Percentiles rank a stretch among this genome's conserved stretches.
phyloP scores from a whole-genome alignment of 2,797 vertebrate species.

The Falco columbarius region DNA sequence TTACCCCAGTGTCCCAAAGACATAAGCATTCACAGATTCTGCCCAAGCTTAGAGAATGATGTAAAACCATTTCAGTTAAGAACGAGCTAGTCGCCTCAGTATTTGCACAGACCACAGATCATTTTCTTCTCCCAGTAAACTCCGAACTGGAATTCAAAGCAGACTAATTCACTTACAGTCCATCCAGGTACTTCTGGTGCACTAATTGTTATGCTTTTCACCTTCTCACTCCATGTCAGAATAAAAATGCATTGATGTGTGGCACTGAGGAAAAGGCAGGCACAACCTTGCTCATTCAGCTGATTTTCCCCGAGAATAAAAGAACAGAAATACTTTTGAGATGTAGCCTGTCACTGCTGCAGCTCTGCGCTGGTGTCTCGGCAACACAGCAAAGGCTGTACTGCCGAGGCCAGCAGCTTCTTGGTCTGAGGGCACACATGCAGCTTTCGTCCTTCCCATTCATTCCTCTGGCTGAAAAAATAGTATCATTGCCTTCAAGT shows the following conservation, averaged over 20 bases:
- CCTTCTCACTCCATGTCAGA: slow-evolving; percentile 49
- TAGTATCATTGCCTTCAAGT: background rate
- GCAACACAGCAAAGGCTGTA: background rate
- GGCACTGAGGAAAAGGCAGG: slow-evolving; percentile 39
- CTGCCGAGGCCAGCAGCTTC: background rate
- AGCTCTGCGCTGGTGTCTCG: background rate
- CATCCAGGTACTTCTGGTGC: slow-evolving; percentile 37
- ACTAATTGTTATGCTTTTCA: slow-evolving; percentile 61
- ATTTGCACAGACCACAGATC: slow-evolving; percentile 28
- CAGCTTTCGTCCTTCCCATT: background rate
- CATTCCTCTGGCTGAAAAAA: background rate
- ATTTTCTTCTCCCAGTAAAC: slow-evolving; percentile 54
- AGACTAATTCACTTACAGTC: slow-evolving; percentile 50
- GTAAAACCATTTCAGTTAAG: slow-evolving; percentile 5
- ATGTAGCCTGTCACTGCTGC: background rate
- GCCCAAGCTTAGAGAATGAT: background rate
- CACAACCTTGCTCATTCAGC: slow-evolving; percentile 15
- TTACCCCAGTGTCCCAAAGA: background rate
- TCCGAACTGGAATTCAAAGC: slow-evolving; percentile 58
- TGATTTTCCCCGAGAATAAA: slow-evolving; percentile 39
- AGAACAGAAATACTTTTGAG: background rate
- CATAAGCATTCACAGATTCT: slow-evolving; percentile 10
- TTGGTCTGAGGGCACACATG: background rate
- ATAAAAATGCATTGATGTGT: slow-evolving; percentile 43
- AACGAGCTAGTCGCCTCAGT: background rate